Evolutionary conservation across 2,113 vertebrate genomes (phyloP).

Genomic region (Antechinus flavipes): DNA sequence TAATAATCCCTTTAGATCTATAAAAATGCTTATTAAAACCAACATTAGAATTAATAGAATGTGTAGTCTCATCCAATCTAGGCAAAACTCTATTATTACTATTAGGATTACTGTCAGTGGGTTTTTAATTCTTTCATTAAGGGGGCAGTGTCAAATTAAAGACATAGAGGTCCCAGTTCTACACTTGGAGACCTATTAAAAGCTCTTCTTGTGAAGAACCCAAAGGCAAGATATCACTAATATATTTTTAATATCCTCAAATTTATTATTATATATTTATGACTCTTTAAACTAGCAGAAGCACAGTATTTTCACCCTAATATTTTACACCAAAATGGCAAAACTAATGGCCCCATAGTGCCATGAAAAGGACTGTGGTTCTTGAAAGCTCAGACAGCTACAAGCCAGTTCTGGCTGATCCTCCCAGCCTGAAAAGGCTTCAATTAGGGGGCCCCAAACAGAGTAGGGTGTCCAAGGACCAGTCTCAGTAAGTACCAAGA

Average conservation of each 20-base stretch:
- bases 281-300: constrained; percentile 39
- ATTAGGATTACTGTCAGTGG: constrained; percentile 47
- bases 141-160: constrained; percentile 42
- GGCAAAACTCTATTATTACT: constrained; percentile 46
- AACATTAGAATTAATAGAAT: constrained; percentile 68
- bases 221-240: constrained; percentile 27
- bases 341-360: neutral
- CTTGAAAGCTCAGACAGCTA: neutral
- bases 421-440: neutral
- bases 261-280: constrained; percentile 35
- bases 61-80: constrained; percentile 65
- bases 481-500: neutral
- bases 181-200: neutral
- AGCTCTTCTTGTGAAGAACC: neutral
- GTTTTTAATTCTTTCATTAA: constrained; percentile 68
- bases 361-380: neutral
- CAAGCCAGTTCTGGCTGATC: neutral
- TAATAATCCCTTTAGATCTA: constrained; percentile 65
- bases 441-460: neutral
- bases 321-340: neutral
- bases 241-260: constrained; percentile 18
- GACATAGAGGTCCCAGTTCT: neutral
- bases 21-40: constrained; percentile 63
- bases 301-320: constrained; percentile 14
- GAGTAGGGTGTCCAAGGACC: neutral